Percentiles rank a stretch among this genome's conserved stretches.
phyloP scores from a whole-genome alignment of 92 coral and sea anemone genomes.

The Nematostella vectensis region DNA sequence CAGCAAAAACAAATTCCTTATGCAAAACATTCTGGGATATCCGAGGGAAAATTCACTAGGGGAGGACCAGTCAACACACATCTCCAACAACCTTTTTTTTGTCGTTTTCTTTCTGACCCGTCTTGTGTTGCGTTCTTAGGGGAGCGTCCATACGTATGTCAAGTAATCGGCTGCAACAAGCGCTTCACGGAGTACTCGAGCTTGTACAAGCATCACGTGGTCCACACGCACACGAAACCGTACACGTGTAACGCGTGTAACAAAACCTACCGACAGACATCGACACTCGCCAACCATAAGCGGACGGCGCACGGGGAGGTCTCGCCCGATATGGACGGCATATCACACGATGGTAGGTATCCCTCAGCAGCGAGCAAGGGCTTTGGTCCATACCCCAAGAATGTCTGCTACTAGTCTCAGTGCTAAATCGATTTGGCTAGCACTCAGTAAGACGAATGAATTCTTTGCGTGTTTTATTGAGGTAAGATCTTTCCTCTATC shows the following conservation, averaged over 20 bases:
- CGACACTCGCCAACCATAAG: slow-evolving; percentile 98
- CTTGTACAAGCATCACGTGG: slow-evolving; percentile 95
- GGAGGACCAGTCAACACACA: too few relatives aligned
- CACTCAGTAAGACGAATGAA: too few relatives aligned
- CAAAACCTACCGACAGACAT: slow-evolving; percentile 96
- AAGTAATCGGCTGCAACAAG: slow-evolving; percentile 95
- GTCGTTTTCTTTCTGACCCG: too few relatives aligned
- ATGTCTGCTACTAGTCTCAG: background rate
- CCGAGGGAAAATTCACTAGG: too few relatives aligned
- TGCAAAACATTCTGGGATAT: too few relatives aligned
- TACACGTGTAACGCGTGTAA: slow-evolving; percentile 93
- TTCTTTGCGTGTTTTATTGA: too few relatives aligned
- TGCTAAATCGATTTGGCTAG: background rate
- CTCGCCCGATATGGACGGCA: slow-evolving; percentile 1
- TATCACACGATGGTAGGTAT: background rate
- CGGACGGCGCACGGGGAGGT: slow-evolving; percentile 94
- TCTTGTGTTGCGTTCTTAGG: slow-evolving; percentile 28
- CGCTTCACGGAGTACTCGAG: slow-evolving; percentile 97
- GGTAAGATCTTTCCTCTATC: too few relatives aligned
- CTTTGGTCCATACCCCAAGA: background rate
- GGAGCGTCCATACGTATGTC: slow-evolving; percentile 93
- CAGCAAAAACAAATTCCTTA: too few relatives aligned
- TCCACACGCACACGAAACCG: slow-evolving; percentile 97
- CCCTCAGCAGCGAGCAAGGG: background rate
- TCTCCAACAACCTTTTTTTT: too few relatives aligned